Evolutionary conservation across 2,888 invertebrate genomes (phyloP), one percentile per base, ranked within the genome.

Genomic region (Drosophila planitibia): DNA sequence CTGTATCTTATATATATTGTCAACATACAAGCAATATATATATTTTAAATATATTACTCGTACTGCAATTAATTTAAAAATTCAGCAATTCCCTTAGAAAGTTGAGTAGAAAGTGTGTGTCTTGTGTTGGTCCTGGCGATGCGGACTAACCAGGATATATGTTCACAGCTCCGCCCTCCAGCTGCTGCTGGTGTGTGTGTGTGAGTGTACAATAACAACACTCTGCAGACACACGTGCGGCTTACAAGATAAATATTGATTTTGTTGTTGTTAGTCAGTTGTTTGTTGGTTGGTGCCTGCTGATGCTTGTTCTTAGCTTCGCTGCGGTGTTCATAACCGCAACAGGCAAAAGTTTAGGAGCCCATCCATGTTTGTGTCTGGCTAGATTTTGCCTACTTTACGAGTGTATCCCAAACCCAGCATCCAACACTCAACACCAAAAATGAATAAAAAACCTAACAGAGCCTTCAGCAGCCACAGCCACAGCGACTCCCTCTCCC

Each of bases 211-310:
- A 71, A 53, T 64, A 70, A 66, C 52, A 70, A 65, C 63, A 75
- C 49, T 44, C 49, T 4, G 47, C 16, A 63, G 58, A 74, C 75
- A 84, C 85, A 85, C 87, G 89, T 85, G 87, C 82, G 90, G 89
- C 78, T 84, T 84, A 89, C 89, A 89, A 85, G 85, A 85, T 72
- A 85, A 89, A 85, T 85, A 85, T 85, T 87, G 85, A 89, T 85
- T 85, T 81, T 87, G 72, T 73, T 82, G 82, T 59, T 81, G 74
- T 59, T 77, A 62, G 53, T 64, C 25, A 25, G 60, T 54, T 73
- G 79, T 53, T 69, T 67, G 74, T 51, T 57, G 70, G 4, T 32
- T 72, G 66, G 44, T 33, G 57, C 70, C 33, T 47, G 62, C 9
- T 77, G 78, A n/a, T n/a, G 57, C 55, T 39, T 66, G 32, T 53